Base-by-base conservation (phyloP, 2,113 vertebrate species). In the Strix aluco region DNA sequence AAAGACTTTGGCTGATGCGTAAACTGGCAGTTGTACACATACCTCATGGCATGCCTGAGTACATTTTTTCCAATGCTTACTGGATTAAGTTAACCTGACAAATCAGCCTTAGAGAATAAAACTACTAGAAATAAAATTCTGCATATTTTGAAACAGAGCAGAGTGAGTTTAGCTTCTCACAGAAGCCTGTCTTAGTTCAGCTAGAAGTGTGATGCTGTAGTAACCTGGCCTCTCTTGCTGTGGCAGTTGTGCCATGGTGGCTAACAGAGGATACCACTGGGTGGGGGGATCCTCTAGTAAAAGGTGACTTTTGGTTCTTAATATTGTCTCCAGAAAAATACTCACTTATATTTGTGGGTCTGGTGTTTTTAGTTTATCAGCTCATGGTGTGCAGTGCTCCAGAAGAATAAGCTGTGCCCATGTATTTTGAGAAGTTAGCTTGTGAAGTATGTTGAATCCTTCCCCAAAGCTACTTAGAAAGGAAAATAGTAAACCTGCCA, bases 201-300 rank as follows among this genome's bases (percentile, higher is more conserved):
- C 55, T 16, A 3, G 42, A 38, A 18, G 2, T 0, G 26, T 2
- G 77, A 3, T 11, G 1, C 30, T 21, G 11, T 5, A 0, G 34
- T 34, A 3, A 10, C 22, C n/a, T 9, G 40, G 57, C 8, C 30
- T 13, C 30, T 11, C 13, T 11, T 14, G 69, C 63, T 14, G 40
- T 0, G 4, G 23, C 36, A 1, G 18, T 17, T 13, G 32, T 57
- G 61, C 51, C 15, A 2, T 0, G 0, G 73, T 9, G 27, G 29
- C 27, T 51, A 1, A 23, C 0, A 9, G 36, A 47, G 55, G n/a
- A 3, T 7, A 27, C 3, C 17, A 1, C 10, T 15, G 23, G 4
- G 2, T 14, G 13, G 29, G 38, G 55, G 40, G 7, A 32, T 10
- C 20, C 34, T 6, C 13, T 6, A 4, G 23, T 8, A 9, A 32